Base-by-base conservation (phyloP, 2,113 vertebrate species). In the Aptenodytes forsteri region DNA sequence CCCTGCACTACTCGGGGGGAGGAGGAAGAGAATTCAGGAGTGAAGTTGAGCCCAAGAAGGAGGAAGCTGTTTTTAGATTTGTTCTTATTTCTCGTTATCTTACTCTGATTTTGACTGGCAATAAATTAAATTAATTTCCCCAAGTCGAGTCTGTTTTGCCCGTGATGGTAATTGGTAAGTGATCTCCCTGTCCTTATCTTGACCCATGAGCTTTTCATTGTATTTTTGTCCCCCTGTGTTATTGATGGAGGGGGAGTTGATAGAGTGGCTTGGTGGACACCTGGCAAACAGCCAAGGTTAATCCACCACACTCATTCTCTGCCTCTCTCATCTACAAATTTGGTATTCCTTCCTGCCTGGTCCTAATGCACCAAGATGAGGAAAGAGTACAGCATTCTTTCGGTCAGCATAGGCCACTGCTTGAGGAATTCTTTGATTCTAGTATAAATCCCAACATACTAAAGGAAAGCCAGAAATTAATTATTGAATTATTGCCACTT, bases 1-100 rank as follows among this genome's bases (percentile, higher is more conserved):
- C 34, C 18, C 10, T n/a, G 14, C 0, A 0, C 15, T 6, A 2
- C 15, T 38, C 6, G 3, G 11, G 13, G 16, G 34, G 30, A 44
- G 32, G 18, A 73, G 16, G 30, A 64, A 58, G 23, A 86, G 20
- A 83, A 59, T 4, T 22, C 38, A 75, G 11, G 8, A 49, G 16
- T 10, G 5, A 69, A 70, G 10, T 1, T 73, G 61, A 87, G 21
- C 16, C 46, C 21, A 46, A 32, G 40, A 67, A 42, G 26, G 70
- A 46, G 47, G 6, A 18, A 80, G 4, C 4, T 11, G 5, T 1
- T 36, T 73, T 49, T 32, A 82, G 17, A 38, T 36, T 59, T 82
- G 13, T 32, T 84, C 32, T 61, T 64, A 22, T 34, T 85, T 82
- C 15, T 78, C 23, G 25, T 76, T 62, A 17, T 55, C 4, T 3